These are phyloP conservation scores for Eublepharis macularius DNA, from an alignment of 2,113 vertebrate species.

Conservation along the genomic window DNA sequence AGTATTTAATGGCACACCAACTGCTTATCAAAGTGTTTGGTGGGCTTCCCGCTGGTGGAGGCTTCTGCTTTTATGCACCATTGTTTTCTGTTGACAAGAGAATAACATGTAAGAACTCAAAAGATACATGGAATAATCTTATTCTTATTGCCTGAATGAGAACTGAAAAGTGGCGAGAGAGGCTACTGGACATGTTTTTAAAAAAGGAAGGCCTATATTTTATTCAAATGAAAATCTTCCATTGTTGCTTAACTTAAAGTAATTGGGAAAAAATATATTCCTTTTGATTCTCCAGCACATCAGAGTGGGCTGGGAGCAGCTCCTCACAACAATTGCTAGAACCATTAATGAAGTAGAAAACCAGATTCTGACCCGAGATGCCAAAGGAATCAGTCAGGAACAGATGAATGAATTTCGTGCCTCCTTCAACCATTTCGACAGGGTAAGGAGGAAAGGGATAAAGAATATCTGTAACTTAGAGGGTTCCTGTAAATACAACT, in stretches of 20 bases:
- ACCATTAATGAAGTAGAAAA: slow-evolving; percentile 99
- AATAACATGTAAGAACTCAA: neutral
- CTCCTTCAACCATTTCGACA: slow-evolving; percentile 99
- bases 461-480: slow-evolving; percentile 6
- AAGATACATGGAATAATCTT: neutral
- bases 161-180: neutral
- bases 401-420: slow-evolving; percentile 98
- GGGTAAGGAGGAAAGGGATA: slow-evolving; percentile 93
- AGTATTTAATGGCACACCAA: neutral
- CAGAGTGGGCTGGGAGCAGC: slow-evolving; percentile 98
- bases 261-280: neutral
- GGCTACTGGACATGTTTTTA: neutral
- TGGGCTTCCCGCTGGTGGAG: no score
- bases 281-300: slow-evolving; percentile 83
- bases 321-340: slow-evolving; percentile 96
- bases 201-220: neutral
- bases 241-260: neutral
- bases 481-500: neutral
- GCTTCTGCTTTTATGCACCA: neutral
- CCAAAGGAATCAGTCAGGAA: slow-evolving; percentile 99
- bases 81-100: neutral
- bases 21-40: neutral
- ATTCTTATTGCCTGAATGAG: neutral
- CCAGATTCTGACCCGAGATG: slow-evolving; percentile 97
- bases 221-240: neutral